phyloP scores from a whole-genome alignment of 2,113 vertebrate species.

The Crotalus tigris region DNA sequence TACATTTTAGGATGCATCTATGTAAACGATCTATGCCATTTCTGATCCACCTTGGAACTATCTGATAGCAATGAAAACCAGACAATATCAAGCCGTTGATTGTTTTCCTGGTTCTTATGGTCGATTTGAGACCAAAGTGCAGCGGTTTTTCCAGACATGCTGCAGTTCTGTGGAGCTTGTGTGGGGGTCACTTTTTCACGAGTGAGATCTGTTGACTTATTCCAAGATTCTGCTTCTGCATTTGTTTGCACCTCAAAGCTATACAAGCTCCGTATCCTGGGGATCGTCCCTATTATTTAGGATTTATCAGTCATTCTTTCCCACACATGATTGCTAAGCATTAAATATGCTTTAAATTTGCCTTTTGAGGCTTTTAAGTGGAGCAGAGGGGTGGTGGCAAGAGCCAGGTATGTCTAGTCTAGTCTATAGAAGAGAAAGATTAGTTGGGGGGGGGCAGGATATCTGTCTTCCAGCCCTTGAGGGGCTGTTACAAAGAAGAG shows the following conservation, averaged over 20 bases:
- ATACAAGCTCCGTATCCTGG: neutral
- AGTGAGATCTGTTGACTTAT: neutral
- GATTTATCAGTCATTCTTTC: neutral
- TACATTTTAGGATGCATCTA: neutral
- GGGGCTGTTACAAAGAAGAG: neutral
- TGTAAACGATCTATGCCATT: neutral
- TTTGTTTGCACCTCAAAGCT: neutral
- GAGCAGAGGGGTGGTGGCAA: neutral
- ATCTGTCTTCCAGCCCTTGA: neutral
- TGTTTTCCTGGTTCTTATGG: neutral
- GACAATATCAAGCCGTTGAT: neutral
- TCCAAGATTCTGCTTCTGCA: neutral
- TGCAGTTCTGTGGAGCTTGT: neutral
- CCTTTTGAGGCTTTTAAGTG: neutral
- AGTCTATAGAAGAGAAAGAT: neutral
- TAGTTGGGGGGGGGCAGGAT: neutral
- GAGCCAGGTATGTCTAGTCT: neutral
- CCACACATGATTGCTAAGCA: neutral
- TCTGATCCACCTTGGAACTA: neutral
- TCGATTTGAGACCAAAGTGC: neutral
- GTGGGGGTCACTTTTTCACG: neutral
- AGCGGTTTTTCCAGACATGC: neutral
- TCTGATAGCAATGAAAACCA: neutral
- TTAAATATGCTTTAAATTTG: neutral
- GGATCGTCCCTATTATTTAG: neutral